A percentile compares a stretch with the other conserved stretches of the same genome.
Conservation (phyloP, 2,888 invertebrate species). For the Cephus rjabovi region DNA sequence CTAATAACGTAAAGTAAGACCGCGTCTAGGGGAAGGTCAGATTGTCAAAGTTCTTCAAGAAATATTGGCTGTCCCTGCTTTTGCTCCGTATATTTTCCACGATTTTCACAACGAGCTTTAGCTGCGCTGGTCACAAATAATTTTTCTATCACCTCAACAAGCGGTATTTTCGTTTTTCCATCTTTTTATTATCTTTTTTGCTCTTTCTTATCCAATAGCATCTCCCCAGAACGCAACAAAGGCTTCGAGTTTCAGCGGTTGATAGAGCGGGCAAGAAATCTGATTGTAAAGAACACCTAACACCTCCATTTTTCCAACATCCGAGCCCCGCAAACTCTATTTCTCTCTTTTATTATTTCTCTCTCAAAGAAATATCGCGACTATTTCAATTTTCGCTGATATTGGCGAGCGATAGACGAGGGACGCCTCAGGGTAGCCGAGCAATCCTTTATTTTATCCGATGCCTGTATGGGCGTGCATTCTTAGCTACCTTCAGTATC, state of each 20-base stretch:
- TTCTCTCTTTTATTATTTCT: conserved; percentile 43
- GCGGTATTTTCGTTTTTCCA: background rate
- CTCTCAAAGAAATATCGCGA: conserved; percentile 55
- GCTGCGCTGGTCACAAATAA: conserved; percentile 5
- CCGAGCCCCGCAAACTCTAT: conserved; percentile 33
- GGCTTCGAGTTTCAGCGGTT: conserved; percentile 40
- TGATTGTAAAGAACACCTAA: conserved; percentile 57
- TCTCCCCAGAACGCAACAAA: conserved; percentile 9
- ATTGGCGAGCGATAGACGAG: conserved; percentile 57
- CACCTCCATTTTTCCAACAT: conserved; percentile 46
- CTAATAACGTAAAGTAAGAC: background rate
- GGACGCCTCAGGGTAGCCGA: conserved; percentile 43
- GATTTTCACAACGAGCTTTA: background rate
- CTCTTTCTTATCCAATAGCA: conserved; percentile 8
- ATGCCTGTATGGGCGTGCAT: conserved; percentile 11
- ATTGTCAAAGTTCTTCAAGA: background rate
- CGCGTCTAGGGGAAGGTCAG: background rate
- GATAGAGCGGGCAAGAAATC: conserved; percentile 53
- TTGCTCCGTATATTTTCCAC: background rate
- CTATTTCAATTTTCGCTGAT: conserved; percentile 62
- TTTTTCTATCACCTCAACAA: conserved; percentile 1
- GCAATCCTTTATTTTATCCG: conserved; percentile 52
- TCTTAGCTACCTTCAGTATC: conserved; percentile 8
- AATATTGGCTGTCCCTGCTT: background rate
- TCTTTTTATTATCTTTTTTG: conserved; percentile 2